phyloP scores from a whole-genome alignment of 2,888 invertebrate genomes.

The Clepsis dumicolana region DNA sequence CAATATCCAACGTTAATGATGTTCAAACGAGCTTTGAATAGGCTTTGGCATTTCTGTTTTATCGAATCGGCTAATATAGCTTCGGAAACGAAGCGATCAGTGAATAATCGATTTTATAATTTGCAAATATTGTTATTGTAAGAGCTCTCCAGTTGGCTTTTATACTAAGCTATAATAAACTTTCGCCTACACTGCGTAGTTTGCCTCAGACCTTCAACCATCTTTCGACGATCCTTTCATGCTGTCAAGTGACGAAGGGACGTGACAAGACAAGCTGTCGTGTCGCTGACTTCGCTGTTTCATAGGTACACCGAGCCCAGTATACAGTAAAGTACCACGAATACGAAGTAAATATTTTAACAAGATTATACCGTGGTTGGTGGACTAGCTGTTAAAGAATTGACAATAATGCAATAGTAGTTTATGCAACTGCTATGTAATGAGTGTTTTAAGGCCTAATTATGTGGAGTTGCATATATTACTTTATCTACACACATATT shows the following conservation, averaged over 20 bases:
- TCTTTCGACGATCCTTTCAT: conserved; percentile 45
- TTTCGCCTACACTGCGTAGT: conserved; percentile 12
- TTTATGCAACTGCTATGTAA: no score
- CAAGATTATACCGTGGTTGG: neutral
- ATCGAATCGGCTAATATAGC: conserved; percentile 26
- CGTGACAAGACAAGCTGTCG: conserved; percentile 46
- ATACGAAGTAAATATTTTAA: neutral
- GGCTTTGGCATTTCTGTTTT: conserved; percentile 29
- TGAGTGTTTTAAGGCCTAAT: no score
- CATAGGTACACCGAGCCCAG: conserved; percentile 13
- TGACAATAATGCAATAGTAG: neutral
- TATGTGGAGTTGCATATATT: no score
- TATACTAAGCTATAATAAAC: conserved; percentile 17
- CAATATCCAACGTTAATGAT: conserved; percentile 49
- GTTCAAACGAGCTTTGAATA: conserved; percentile 44
- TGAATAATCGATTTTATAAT: conserved; percentile 5
- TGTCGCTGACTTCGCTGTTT: conserved; percentile 33
- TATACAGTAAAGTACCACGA: conserved; percentile 3
- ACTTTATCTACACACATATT: no score
- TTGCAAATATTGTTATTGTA: conserved; percentile 12
- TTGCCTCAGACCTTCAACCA: conserved; percentile 42
- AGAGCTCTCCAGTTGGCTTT: neutral
- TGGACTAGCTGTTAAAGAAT: neutral
- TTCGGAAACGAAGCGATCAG: conserved; percentile 11
- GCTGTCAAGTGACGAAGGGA: conserved; percentile 46